phyloP scores from a whole-genome alignment of 2,797 vertebrate genomes.

The Nyctalus aviator region DNA sequence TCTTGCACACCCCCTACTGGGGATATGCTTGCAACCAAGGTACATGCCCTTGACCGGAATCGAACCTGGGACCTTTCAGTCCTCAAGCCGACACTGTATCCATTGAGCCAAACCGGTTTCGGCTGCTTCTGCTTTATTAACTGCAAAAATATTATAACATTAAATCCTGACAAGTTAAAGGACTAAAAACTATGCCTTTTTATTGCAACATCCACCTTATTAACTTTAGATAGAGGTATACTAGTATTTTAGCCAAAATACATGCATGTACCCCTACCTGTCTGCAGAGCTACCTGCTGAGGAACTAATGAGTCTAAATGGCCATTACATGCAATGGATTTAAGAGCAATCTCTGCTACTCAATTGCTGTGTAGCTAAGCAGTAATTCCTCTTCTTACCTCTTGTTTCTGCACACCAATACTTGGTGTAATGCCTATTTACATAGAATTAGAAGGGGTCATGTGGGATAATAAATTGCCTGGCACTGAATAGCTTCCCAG shows the following conservation, averaged over 20 bases:
- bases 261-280: background rate
- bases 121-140: conserved; percentile 41
- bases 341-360: background rate
- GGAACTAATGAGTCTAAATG: background rate
- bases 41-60: too few species aligned
- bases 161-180: conserved; percentile 43
- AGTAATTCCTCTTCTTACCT: background rate
- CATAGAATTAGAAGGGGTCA: background rate
- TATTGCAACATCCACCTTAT: background rate
- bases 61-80: too few species aligned
- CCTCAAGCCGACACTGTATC: too few species aligned
- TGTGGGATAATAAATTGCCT: background rate
- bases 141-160: background rate
- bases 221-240: background rate
- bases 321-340: background rate
- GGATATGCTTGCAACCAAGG: too few species aligned
- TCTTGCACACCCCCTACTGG: too few species aligned
- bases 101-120: too few species aligned
- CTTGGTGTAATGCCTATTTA: background rate
- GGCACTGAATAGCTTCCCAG: background rate
- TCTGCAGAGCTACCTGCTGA: background rate
- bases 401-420: background rate
- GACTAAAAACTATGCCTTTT: background rate
- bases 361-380: background rate
- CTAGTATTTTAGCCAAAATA: conserved; percentile 40